Conservation (phyloP, 2,888 invertebrate genomes). For the Hartigia nigra region DNA sequence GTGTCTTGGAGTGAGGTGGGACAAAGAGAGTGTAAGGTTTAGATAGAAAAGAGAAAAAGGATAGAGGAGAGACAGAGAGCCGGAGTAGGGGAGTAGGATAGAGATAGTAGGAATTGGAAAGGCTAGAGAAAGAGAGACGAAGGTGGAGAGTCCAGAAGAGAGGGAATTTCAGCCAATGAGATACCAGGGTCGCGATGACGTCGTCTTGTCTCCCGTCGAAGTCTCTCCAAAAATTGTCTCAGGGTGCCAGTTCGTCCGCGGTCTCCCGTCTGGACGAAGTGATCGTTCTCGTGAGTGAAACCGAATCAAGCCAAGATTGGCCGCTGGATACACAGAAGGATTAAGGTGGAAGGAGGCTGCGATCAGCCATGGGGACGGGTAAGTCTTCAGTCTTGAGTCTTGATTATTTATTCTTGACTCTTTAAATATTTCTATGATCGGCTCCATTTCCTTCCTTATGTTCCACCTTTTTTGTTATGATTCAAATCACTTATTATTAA, state of each 20-base stretch:
- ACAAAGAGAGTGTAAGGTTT: not conserved
- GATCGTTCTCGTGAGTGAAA: conserved; percentile 44
- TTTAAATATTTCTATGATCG: not conserved
- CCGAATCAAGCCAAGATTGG: conserved; percentile 41
- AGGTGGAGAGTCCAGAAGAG: conserved; percentile 21
- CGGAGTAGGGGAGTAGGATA: conserved; percentile 14
- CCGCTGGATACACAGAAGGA: conserved; percentile 44
- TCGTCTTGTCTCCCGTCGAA: conserved; percentile 53
- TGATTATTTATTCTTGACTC: not conserved
- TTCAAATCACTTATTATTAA: not conserved
- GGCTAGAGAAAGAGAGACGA: conserved; percentile 32
- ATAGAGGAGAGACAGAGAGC: conserved; percentile 9
- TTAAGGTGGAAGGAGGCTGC: conserved; percentile 54
- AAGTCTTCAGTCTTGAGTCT: conserved; percentile 40
- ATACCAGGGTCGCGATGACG: conserved; percentile 53
- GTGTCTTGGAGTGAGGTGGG: not conserved
- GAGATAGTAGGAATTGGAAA: conserved; percentile 16
- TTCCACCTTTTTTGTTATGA: not conserved
- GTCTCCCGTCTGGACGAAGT: conserved; percentile 60
- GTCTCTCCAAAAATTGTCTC: conserved; percentile 56
- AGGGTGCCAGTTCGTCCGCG: conserved; percentile 62
- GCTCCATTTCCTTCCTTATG: not conserved
- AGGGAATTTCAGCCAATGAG: conserved; percentile 52
- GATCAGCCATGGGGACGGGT: conserved; percentile 62
- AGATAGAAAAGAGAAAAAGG: conserved; percentile 2